These are phyloP conservation scores for Chitala chitala DNA, from an alignment of 2,113 vertebrate species.

Conservation along the genomic window DNA sequence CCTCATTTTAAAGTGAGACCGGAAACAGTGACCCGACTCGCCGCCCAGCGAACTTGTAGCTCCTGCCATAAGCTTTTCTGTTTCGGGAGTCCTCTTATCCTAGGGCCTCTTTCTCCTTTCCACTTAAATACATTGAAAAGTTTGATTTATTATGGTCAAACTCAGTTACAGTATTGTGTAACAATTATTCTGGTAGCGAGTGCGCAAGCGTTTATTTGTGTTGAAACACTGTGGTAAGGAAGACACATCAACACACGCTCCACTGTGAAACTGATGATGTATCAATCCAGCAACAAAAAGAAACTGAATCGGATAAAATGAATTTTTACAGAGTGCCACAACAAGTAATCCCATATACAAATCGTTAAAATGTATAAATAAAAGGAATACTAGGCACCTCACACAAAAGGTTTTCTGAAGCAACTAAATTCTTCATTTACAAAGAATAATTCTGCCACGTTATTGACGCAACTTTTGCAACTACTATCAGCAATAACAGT, in stretches of 20 bases:
- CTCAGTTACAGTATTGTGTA: background rate
- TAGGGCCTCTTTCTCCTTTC: background rate
- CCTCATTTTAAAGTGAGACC: too few relatives aligned
- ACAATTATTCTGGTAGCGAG: background rate
- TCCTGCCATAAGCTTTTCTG: background rate
- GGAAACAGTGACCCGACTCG: too few relatives aligned
- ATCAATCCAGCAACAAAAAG: too few relatives aligned
- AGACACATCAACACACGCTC: background rate
- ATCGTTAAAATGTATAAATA: background rate
- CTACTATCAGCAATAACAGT: too few relatives aligned
- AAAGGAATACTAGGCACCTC: background rate
- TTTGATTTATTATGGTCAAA: background rate
- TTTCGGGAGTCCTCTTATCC: background rate
- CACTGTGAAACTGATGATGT: too few relatives aligned
- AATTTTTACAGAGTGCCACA: background rate
- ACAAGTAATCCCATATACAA: background rate
- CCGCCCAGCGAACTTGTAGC: too few relatives aligned
- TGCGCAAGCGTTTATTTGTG: background rate
- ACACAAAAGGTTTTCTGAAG: background rate
- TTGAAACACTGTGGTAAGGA: background rate
- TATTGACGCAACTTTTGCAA: background rate
- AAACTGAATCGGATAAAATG: background rate
- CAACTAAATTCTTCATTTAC: too few relatives aligned
- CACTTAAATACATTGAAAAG: background rate
- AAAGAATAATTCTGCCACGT: background rate